Conservation (phyloP, 2,113 vertebrate genomes). For the Daubentonia madagascariensis region DNA sequence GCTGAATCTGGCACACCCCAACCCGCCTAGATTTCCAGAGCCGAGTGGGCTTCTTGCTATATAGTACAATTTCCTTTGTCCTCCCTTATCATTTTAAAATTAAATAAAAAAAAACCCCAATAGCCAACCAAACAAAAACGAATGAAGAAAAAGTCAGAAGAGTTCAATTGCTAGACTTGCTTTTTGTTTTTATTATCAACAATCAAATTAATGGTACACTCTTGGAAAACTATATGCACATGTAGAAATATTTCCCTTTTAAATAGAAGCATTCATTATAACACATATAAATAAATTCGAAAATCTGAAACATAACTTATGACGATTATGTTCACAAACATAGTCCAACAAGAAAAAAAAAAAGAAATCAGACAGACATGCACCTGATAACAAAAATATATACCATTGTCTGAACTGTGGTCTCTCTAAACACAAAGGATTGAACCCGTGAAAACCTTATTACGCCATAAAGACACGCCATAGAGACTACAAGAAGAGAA, state of each 20-base stretch:
- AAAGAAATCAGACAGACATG: constrained; percentile 89
- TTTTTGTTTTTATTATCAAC: constrained; percentile 99
- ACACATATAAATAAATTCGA: constrained; percentile 99
- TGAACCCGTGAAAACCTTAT: constrained; percentile 89
- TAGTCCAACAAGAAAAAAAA: constrained; percentile 84
- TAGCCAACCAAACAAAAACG: background rate
- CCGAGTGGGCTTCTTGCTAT: background rate
- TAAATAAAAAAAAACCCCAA: background rate
- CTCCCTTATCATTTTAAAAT: background rate
- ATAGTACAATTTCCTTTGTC: background rate
- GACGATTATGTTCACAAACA: constrained; percentile 94
- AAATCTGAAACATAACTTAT: constrained; percentile 95
- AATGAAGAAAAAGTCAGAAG: constrained; percentile 58
- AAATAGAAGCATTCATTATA: constrained; percentile 99
- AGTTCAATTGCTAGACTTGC: constrained; percentile 77
- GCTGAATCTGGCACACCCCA: background rate
- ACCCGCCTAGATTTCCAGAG: background rate
- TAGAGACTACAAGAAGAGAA: constrained; percentile 92
- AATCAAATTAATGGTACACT: constrained; percentile 99
- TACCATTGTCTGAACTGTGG: constrained; percentile 90
- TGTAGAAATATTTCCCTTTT: constrained; percentile 99
- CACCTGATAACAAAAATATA: constrained; percentile 96
- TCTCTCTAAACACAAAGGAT: constrained; percentile 89
- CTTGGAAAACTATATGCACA: constrained; percentile 99
- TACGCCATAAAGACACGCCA: constrained; percentile 93